These are phyloP conservation scores for Microctenopoma stevenorrisi DNA, from an alignment of 2,797 vertebrate species.

Conservation along the genomic window DNA sequence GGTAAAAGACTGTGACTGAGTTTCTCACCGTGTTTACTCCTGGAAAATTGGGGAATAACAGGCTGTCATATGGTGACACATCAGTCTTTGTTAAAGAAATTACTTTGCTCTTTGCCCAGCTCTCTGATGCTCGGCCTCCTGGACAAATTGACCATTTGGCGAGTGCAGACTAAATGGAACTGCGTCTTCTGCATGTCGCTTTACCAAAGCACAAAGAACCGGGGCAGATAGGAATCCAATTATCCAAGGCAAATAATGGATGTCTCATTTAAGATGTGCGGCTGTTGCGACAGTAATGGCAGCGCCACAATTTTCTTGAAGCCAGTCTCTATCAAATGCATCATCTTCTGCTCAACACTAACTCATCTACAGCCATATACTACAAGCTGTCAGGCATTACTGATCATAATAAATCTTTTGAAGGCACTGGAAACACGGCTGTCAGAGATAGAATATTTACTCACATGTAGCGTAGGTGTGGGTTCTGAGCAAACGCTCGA, in stretches of 20 bases:
- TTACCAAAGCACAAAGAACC: conserved; percentile 63
- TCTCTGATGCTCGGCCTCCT: conserved; percentile 65
- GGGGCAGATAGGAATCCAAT: conserved; percentile 76
- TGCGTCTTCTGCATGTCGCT: conserved; percentile 68
- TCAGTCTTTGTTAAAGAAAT: conserved; percentile 82
- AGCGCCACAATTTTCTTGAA: conserved; percentile 53
- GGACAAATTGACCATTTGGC: conserved; percentile 79
- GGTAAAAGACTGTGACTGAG: conserved; percentile 70
- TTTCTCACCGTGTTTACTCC: conserved; percentile 69
- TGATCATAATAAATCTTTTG: conserved; percentile 54
- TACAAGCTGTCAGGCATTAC: conserved; percentile 41
- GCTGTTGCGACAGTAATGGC: conserved; percentile 61
- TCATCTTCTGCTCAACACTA: conserved; percentile 61
- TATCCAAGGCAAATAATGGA: conserved; percentile 77
- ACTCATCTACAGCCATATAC: conserved; percentile 52
- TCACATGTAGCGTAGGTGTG: conserved; percentile 97
- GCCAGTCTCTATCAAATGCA: conserved; percentile 62
- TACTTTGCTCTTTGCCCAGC: conserved; percentile 69
- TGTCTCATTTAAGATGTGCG: conserved; percentile 76
- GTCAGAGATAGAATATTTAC: conserved; percentile 75
- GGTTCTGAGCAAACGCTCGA: conserved; percentile 95
- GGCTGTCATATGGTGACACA: conserved; percentile 75
- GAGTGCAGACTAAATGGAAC: conserved; percentile 74
- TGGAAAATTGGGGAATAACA: conserved; percentile 76
- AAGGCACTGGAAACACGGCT: conserved; percentile 42